Conservation (phyloP, 2,797 vertebrate species). For the Babyrousa celebensis region DNA sequence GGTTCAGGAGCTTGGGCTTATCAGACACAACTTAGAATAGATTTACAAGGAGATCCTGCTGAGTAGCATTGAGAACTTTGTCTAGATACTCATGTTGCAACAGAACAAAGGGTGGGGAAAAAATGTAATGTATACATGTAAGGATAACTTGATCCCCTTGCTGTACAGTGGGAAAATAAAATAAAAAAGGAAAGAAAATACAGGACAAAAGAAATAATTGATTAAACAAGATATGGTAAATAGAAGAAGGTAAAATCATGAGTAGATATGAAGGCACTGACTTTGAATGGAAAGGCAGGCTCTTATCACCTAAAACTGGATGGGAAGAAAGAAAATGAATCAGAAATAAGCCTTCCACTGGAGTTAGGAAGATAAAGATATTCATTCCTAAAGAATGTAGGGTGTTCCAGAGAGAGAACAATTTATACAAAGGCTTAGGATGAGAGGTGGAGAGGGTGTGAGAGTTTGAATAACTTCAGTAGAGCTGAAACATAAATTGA, state of each 20-base stretch:
- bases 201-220: constrained; percentile 10
- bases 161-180: too few relatives aligned
- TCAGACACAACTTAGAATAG: too few relatives aligned
- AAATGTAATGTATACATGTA: too few relatives aligned
- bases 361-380: not conserved
- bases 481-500: not conserved
- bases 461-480: not conserved
- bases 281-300: constrained; percentile 35
- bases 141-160: too few relatives aligned
- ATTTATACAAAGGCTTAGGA: not conserved
- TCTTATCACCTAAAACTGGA: not conserved
- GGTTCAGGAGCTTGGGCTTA: too few relatives aligned
- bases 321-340: constrained; percentile 34
- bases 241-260: constrained; percentile 44
- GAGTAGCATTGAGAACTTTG: too few relatives aligned
- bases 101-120: too few relatives aligned
- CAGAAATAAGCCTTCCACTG: not conserved
- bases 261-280: constrained; percentile 16
- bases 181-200: not conserved
- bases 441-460: not conserved
- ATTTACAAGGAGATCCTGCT: too few relatives aligned
- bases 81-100: too few relatives aligned
- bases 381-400: constrained; percentile 8
- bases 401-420: not conserved
- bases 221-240: constrained; percentile 33